Conservation (phyloP, 2,797 vertebrate species). For the Acanthopagrus latus region DNA sequence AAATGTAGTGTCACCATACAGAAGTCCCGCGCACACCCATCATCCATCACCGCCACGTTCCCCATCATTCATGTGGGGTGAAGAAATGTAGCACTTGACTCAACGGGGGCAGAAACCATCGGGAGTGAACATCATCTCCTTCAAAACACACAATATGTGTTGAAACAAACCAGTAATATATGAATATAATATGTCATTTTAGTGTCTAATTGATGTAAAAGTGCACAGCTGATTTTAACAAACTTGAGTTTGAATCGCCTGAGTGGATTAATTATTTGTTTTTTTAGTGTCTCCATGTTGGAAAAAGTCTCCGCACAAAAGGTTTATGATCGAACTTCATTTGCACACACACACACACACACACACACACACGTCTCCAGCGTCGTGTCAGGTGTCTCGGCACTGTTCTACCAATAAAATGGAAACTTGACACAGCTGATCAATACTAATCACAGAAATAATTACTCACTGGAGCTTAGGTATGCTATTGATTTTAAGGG, state of each 20-base stretch:
- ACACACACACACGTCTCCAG: constrained; percentile 40
- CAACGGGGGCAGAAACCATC: not conserved
- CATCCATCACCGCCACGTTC: not conserved
- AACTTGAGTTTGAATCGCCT: constrained; percentile 27
- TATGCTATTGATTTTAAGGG: constrained; percentile 84
- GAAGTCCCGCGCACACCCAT: not conserved
- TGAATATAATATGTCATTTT: not conserved
- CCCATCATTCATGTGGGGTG: not conserved
- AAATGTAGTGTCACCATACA: not conserved
- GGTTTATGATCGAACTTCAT: constrained; percentile 49
- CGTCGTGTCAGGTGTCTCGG: constrained; percentile 58
- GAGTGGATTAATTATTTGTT: constrained; percentile 35
- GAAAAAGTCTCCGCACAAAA: constrained; percentile 12
- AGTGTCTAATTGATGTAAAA: constrained; percentile 20
- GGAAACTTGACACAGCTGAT: constrained; percentile 79
- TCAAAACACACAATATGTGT: not conserved
- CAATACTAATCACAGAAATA: constrained; percentile 89
- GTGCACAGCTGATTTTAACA: constrained; percentile 24
- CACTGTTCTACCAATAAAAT: constrained; percentile 74
- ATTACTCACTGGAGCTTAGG: constrained; percentile 83
- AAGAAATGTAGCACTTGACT: not conserved
- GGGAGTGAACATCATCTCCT: not conserved
- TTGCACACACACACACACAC: constrained; percentile 29
- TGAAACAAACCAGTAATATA: not conserved
- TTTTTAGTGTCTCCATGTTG: constrained; percentile 19